Evolutionary conservation across 2,888 invertebrate species (phyloP).

Genomic region (Globia sparganii): DNA sequence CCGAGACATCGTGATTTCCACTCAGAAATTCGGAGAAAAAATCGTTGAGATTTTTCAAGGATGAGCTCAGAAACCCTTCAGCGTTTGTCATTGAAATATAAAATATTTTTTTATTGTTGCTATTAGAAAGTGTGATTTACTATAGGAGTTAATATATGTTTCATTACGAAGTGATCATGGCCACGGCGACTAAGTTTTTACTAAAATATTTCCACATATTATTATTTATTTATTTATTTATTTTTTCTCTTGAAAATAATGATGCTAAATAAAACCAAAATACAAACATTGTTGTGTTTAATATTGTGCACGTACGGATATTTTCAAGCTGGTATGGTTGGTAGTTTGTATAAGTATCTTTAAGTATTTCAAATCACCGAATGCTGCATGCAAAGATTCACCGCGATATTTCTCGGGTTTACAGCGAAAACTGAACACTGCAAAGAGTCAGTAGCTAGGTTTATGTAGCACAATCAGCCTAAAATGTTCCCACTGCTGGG

Average conservation of each 20-base stretch:
- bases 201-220: constrained; percentile 2
- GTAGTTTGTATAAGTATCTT: background rate
- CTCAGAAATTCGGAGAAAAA: constrained; percentile 64
- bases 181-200: background rate
- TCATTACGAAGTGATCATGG: background rate
- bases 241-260: no score
- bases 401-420: background rate
- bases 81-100: constrained; percentile 48
- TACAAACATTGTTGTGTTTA: background rate
- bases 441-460: background rate
- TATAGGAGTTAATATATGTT: constrained; percentile 29
- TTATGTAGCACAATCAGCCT: no score
- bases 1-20: constrained; percentile 66
- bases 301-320: background rate
- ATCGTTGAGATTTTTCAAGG: constrained; percentile 58
- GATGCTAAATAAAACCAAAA: background rate
- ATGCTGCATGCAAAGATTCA: background rate
- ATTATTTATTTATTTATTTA: no score
- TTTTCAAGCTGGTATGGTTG: background rate
- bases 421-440: background rate
- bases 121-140: constrained; percentile 39
- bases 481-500: no score
- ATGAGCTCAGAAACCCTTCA: constrained; percentile 28
- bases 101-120: constrained; percentile 52
- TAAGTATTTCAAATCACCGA: background rate